Base-by-base conservation (phyloP, 1,140 invertebrate genomes). In the Leptinotarsa lineolata region DNA sequence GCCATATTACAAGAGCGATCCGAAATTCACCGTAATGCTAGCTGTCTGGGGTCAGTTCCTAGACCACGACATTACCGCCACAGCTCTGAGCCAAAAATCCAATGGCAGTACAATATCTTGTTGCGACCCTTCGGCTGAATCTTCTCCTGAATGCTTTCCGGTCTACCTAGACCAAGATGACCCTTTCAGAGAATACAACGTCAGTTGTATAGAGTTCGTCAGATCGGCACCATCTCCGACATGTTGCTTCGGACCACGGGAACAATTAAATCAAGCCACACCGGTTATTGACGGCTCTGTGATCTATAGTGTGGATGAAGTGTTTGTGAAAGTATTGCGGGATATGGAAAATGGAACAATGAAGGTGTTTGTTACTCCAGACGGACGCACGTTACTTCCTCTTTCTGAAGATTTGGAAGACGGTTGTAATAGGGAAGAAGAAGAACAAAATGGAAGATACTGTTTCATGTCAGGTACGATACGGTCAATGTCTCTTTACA, bases 1-100 rank as follows among this genome's bases (percentile, higher is more conserved):
- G 8, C 91, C 92, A 0, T 88, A 88, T 69, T 91, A 92, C 74
- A 88, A 88, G 45, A 88, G 88, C 30, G 93, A 94, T 83, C 89
- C 90, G 0, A 86, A 89, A 45, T 94, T 94, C 79, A 93, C 92
- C 0, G 92, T 94, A 0, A 93, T 95, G 91, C 79, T 94, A 61
- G 92, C 93, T 0, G 92, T 94, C 12, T 99, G 96, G 90, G 97
- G 97, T 1, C 97, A 99, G 86, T 98, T 99, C 84, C 79, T 98
- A 16, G 97, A 99, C 84, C 97, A 99, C 81, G 97, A 99, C 80
- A 91, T 99, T 24, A 95, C 93, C 0, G 92, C 92, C 2, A 95
- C 94, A 0, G 93, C 93, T 0, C 80, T 93, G 4, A 94, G 88
- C 75, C 90, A 91, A 77, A 90, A 90, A 79, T 64, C 84, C 73